A percentile compares a stretch with the other conserved stretches of the same genome.
Evolutionary conservation across 2,888 invertebrate species (phyloP).

Genomic region (Itoplectis maculator): DNA sequence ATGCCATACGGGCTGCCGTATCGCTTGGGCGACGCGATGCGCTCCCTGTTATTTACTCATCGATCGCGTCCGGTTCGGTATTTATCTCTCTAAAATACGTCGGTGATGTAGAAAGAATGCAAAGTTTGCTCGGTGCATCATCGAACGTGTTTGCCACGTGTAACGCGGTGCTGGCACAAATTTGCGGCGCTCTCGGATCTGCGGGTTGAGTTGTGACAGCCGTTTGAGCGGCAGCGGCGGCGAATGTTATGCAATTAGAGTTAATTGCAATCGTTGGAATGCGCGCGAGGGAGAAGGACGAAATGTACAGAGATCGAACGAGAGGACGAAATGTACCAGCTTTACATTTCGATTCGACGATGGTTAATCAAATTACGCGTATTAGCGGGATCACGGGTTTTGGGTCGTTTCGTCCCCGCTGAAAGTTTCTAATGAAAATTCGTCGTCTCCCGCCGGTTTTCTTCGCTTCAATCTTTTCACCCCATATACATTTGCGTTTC

Average conservation of each 20-base stretch:
- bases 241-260: slow-evolving; percentile 60
- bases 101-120: neutral
- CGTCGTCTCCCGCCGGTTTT: slow-evolving; percentile 47
- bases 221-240: slow-evolving; percentile 17
- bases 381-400: slow-evolving; percentile 58
- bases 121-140: neutral
- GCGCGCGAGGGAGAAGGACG: slow-evolving; percentile 1
- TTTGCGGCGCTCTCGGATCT: no score
- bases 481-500: slow-evolving; percentile 51
- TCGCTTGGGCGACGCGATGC: neutral
- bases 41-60: neutral
- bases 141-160: neutral
- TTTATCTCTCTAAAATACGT: slow-evolving; percentile 23
- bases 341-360: slow-evolving; percentile 56
- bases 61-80: neutral
- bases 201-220: neutral
- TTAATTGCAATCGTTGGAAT: slow-evolving; percentile 61
- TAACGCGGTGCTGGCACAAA: neutral
- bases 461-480: slow-evolving; percentile 40
- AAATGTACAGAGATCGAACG: slow-evolving; percentile 19
- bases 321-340: slow-evolving; percentile 15
- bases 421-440: slow-evolving; percentile 67
- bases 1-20: neutral
- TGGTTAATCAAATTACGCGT: slow-evolving; percentile 64
- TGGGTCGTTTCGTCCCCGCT: slow-evolving; percentile 46